Conservation (phyloP, 2,797 vertebrate genomes). For the Liparis tanakae region DNA sequence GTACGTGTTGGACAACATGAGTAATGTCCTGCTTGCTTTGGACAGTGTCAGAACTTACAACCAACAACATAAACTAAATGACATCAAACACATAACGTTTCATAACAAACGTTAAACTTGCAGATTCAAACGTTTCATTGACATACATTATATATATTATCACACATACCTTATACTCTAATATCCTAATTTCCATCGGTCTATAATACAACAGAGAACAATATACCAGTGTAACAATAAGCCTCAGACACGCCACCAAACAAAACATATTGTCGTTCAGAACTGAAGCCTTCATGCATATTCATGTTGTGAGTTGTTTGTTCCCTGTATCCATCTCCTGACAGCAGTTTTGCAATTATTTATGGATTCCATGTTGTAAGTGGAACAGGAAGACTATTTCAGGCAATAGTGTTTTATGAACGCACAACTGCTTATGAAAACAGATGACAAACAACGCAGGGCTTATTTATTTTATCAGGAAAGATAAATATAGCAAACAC, state of each 20-base stretch:
- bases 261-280: conserved; percentile 18
- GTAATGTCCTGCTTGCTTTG: neutral
- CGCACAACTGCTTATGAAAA: conserved; percentile 60
- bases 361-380: conserved; percentile 61
- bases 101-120: neutral
- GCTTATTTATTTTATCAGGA: conserved; percentile 67
- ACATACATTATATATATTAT: neutral
- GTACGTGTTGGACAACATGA: neutral
- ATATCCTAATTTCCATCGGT: neutral
- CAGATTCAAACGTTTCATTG: conserved; percentile 4
- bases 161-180: neutral
- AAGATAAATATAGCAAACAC: conserved; percentile 63
- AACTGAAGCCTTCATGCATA: conserved; percentile 40
- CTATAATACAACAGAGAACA: conserved; percentile 7
- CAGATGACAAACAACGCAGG: conserved; percentile 60
- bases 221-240: conserved; percentile 20
- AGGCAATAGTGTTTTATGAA: conserved; percentile 56
- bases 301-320: conserved; percentile 56
- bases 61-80: neutral
- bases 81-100: neutral
- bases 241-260: neutral
- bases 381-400: conserved; percentile 73
- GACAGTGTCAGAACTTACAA: neutral
- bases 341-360: conserved; percentile 69
- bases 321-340: conserved; percentile 57